phyloP scores from a whole-genome alignment of 1,140 invertebrate genomes.

The Ctenoplectra terminalis region DNA sequence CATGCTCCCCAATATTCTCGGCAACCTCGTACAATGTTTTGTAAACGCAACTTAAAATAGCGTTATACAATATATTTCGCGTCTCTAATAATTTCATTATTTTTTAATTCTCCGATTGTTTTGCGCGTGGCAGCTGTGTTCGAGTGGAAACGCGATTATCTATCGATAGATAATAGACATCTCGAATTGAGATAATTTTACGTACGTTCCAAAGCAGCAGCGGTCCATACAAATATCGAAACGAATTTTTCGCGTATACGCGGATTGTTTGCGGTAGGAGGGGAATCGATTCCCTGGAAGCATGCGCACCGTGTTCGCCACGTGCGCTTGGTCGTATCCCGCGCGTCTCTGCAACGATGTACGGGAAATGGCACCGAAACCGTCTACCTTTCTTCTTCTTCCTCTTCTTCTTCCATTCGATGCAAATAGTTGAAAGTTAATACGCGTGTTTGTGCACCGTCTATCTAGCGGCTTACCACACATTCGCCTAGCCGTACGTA shows the following conservation, averaged over 20 bases:
- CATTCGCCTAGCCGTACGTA: not conserved
- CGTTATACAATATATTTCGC: too few species aligned
- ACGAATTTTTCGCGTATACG: conserved; percentile 64
- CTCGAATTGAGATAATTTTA: conserved; percentile 15
- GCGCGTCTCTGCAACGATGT: conserved; percentile 34
- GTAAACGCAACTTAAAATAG: not conserved
- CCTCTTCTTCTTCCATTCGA: not conserved
- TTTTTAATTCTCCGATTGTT: not conserved
- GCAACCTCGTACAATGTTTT: not conserved
- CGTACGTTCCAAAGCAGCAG: not conserved
- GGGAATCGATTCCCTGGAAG: conserved; percentile 79
- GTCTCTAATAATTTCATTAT: not conserved
- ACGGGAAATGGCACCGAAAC: not conserved
- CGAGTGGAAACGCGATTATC: not conserved
- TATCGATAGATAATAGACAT: conserved; percentile 3
- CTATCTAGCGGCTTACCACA: not conserved
- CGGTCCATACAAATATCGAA: conserved; percentile 53
- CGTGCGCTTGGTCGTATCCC: conserved; percentile 70
- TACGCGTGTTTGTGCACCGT: not conserved
- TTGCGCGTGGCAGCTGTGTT: not conserved
- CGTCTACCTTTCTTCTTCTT: conserved; percentile 1
- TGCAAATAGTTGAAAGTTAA: conserved; percentile 32
- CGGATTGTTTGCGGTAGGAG: conserved; percentile 62
- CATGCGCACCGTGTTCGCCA: conserved; percentile 77
- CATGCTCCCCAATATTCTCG: not conserved